Evolutionary conservation across 2,797 vertebrate species (phyloP).

Genomic region (Tokudaia muenninki): DNA sequence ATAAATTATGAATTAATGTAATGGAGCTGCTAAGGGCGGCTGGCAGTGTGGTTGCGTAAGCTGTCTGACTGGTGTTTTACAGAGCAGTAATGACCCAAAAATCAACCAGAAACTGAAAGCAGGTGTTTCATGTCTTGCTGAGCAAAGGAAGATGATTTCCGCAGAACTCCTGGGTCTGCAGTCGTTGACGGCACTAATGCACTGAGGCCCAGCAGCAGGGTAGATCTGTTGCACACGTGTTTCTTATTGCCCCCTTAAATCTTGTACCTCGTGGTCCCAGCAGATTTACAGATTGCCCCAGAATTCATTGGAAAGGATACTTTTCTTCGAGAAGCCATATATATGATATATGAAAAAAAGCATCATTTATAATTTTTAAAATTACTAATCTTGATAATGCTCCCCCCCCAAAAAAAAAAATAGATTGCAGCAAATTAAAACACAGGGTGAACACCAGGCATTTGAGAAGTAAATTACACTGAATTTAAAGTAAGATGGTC

Average conservation of each 20-base stretch:
- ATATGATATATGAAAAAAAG: conserved; percentile 76
- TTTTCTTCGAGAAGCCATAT: conserved; percentile 85
- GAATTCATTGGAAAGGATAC: conserved; percentile 89
- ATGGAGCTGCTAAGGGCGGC: conserved; percentile 88
- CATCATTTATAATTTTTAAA: conserved; percentile 81
- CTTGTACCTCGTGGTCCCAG: conserved; percentile 85
- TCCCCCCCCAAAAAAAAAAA: conserved; percentile 61
- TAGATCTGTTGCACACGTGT: conserved; percentile 92
- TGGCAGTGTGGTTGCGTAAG: conserved; percentile 87
- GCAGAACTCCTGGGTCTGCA: conserved; percentile 88
- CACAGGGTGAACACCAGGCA: conserved; percentile 72
- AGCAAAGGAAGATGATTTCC: conserved; percentile 89
- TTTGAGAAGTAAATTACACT: conserved; percentile 77
- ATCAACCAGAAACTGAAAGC: conserved; percentile 91
- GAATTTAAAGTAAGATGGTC: conserved; percentile 75
- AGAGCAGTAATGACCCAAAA: conserved; percentile 92
- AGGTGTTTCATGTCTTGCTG: conserved; percentile 89
- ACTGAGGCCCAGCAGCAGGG: conserved; percentile 90
- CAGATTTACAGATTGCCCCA: conserved; percentile 87
- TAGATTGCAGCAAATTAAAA: conserved; percentile 79
- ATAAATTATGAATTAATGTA: conserved; percentile 90
- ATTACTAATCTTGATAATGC: conserved; percentile 83
- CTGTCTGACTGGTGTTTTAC: conserved; percentile 89
- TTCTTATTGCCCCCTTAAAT: conserved; percentile 89
- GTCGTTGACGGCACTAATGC: conserved; percentile 88